Base-by-base conservation (phyloP, 2,797 vertebrate genomes). In the Xenopus petersii region DNA sequence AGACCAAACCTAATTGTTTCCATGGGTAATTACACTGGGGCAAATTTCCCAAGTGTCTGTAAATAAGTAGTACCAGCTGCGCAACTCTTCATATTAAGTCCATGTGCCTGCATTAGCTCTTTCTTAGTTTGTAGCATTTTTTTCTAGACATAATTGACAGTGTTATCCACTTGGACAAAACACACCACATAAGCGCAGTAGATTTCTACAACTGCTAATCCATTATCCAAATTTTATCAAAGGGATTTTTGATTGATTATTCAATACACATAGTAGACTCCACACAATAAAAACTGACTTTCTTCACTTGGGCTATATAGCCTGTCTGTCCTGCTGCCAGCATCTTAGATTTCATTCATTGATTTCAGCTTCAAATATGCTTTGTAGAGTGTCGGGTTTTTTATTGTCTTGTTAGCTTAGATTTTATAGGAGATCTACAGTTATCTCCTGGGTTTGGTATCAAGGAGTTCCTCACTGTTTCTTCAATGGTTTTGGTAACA, bases 231-330 rank as follows among this genome's bases (percentile, higher is more conserved):
- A 76, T 81, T 81, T 80, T 84, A 62, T 80, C 67, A 82, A 68
- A 79, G 58, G 80, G 36, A 70, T 78, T 73, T 58, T 79, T 33
- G 8, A 74, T 67, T 62, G 62, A 81, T 4, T 75, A 9, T 69
- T 64, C 30, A 80, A 56, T 81, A 83, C 60, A 77, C 74, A 74
- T 73, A 71, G 49, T 12, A 15, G 2, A 51, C 49, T 51, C 49
- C 15, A 15, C 11, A 51, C 49, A 84, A 84, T 74, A 84, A 84
- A 86, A 86, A 81, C 62, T 46, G 59, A 86, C 81, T 80, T 36
- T n/a, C 74, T 80, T 82, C 5, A 36, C 68, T 70, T 68, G 0
- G 3, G 76, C 75, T 67, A 82, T 7, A 21, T 16, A 71, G 68
- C 59, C 74, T 80, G 56, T 67, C 59, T 81, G 67, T 82, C 73